A percentile compares a stretch with the other conserved stretches of the same genome.
phyloP scores from a whole-genome alignment of 2,888 invertebrate species.

The Rotaria sp. region DNA sequence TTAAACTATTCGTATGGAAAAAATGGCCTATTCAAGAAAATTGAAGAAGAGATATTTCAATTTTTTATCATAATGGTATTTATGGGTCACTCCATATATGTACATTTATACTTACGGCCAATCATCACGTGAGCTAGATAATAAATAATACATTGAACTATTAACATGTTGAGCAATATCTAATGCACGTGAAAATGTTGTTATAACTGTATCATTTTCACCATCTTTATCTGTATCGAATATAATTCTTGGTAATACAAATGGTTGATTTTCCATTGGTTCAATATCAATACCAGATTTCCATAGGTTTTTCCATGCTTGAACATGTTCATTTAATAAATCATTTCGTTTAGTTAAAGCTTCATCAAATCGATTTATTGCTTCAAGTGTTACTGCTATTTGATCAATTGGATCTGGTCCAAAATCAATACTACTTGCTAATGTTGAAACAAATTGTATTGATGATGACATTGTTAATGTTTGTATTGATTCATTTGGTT shows the following conservation, averaged over 20 bases:
- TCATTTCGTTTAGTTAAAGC: neutral
- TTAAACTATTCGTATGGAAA: too few species aligned
- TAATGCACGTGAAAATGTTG: neutral
- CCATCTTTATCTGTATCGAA: neutral
- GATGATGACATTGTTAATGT: neutral
- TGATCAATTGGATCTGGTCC: neutral
- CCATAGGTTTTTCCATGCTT: constrained; percentile 1
- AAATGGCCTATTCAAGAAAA: too few species aligned
- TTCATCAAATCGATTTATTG: constrained; percentile 4
- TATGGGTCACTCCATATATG: too few species aligned
- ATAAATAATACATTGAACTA: neutral
- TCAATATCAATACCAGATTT: constrained; percentile 10
- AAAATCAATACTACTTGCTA: constrained; percentile 18
- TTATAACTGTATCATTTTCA: neutral
- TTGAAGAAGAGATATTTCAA: too few species aligned
- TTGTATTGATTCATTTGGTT: neutral
- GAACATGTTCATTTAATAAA: neutral
- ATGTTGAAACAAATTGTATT: neutral
- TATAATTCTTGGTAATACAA: neutral
- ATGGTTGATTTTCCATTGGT: neutral
- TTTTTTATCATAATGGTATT: too few species aligned
- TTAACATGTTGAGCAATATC: constrained; percentile 25
- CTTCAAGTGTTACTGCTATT: constrained; percentile 12
- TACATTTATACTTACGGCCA: neutral
- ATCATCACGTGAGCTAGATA: constrained; percentile 15